Percentiles rank a stretch among this genome's conserved stretches.
Evolutionary conservation across 2,888 invertebrate species (phyloP).

Genomic region (Drosophila mimica): DNA sequence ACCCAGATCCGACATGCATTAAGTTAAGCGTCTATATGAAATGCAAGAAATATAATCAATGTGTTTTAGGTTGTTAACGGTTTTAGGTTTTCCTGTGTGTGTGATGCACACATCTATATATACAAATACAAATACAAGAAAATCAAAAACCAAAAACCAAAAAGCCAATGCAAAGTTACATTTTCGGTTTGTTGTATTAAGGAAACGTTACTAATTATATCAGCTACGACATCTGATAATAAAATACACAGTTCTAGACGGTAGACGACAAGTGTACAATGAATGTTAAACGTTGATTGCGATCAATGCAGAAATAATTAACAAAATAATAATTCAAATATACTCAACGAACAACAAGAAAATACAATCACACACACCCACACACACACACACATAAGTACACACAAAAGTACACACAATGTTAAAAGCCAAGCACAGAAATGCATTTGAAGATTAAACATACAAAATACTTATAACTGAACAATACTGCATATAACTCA

Average conservation of each 20-base stretch:
- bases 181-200: conserved; percentile 66
- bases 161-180: conserved; percentile 44
- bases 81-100: conserved; percentile 51
- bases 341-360: conserved; percentile 37
- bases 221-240: conserved; percentile 85
- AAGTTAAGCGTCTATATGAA: conserved; percentile 64
- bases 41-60: conserved; percentile 19
- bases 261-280: conserved; percentile 70
- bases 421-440: conserved; percentile 65
- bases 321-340: conserved; percentile 3
- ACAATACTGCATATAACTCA: conserved; percentile 48
- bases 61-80: conserved; percentile 48
- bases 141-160: conserved; percentile 20
- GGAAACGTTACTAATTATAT: conserved; percentile 75
- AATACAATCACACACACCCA: conserved; percentile 22
- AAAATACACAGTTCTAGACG: conserved; percentile 76
- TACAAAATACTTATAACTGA: conserved; percentile 52
- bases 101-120: conserved; percentile 21
- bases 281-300: conserved; percentile 74
- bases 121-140: neutral
- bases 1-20: conserved; percentile 33
- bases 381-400: conserved; percentile 40
- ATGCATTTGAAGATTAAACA: conserved; percentile 65
- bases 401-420: conserved; percentile 43
- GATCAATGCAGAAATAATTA: conserved; percentile 48